These are phyloP conservation scores for Ips nitidus DNA, from an alignment of 1,140 invertebrate species.

Conservation along the genomic window DNA sequence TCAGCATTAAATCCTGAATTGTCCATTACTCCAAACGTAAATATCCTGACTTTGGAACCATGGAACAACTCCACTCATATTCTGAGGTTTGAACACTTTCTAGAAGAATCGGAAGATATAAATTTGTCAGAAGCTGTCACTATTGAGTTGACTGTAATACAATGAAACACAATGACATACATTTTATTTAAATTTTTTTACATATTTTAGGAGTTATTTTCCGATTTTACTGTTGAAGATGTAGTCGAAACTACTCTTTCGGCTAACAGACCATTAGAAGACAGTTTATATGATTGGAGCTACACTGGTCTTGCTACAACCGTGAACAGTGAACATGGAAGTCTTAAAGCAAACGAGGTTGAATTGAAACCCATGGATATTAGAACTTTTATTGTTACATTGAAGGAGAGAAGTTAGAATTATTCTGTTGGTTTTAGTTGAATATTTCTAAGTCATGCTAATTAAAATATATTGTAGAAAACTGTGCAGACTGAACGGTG, in stretches of 20 bases:
- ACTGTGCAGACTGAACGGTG: too few species aligned
- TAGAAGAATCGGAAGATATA: conserved; percentile 65
- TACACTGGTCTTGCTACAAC: background rate
- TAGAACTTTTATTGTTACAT: conserved; percentile 23
- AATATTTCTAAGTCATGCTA: too few species aligned
- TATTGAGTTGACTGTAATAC: conserved; percentile 50
- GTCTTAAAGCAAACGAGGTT: background rate
- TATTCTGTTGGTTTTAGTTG: too few species aligned
- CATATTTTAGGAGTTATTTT: conserved; percentile 28
- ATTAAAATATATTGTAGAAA: too few species aligned
- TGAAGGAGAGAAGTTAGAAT: background rate
- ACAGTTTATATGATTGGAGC: conserved; percentile 16
- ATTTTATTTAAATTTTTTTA: background rate
- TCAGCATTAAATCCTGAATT: conserved; percentile 49
- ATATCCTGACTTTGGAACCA: conserved; percentile 72
- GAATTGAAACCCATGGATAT: conserved; percentile 25
- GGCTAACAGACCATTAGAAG: conserved; percentile 17
- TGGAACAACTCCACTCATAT: conserved; percentile 60
- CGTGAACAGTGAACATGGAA: background rate
- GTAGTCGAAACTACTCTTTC: conserved; percentile 22
- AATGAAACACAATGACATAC: background rate
- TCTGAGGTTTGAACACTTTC: conserved; percentile 74
- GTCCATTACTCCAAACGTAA: conserved; percentile 60
- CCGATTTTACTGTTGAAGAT: conserved; percentile 18
- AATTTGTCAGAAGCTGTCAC: conserved; percentile 58